Conservation (phyloP, 2,113 vertebrate species). For the Rattus rattus region DNA sequence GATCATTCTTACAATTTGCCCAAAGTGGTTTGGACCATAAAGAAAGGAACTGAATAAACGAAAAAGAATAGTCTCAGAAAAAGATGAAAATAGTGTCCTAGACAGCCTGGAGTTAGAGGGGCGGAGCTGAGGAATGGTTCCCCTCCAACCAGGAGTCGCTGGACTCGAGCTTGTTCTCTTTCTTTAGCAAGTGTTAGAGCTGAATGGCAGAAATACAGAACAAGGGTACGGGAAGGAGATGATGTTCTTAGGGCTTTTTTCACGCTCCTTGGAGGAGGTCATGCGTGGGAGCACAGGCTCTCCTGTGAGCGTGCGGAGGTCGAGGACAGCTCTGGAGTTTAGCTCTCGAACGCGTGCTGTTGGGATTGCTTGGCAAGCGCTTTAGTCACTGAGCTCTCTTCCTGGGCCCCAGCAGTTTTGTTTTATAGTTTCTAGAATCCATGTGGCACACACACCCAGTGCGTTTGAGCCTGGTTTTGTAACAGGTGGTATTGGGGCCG, state of each 20-base stretch:
- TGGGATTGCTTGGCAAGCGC: background rate
- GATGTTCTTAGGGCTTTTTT: background rate
- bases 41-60: background rate
- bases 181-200: background rate
- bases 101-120: background rate
- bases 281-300: background rate
- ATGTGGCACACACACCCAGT: background rate
- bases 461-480: background rate
- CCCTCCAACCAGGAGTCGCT: background rate
- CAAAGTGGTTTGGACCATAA: background rate
- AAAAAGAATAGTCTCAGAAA: constrained; percentile 17
- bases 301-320: too few species aligned
- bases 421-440: background rate
- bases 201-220: background rate
- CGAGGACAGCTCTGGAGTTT: background rate
- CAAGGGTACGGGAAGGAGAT: background rate
- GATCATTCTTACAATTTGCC: constrained; percentile 26
- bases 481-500: background rate
- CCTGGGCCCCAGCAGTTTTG: background rate
- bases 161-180: background rate
- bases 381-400: background rate
- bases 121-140: background rate
- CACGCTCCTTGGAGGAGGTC: background rate
- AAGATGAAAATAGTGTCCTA: constrained; percentile 10
- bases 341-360: fast-evolving